Base-by-base conservation (phyloP, 2,888 invertebrate species). In the Acleris laterana region DNA sequence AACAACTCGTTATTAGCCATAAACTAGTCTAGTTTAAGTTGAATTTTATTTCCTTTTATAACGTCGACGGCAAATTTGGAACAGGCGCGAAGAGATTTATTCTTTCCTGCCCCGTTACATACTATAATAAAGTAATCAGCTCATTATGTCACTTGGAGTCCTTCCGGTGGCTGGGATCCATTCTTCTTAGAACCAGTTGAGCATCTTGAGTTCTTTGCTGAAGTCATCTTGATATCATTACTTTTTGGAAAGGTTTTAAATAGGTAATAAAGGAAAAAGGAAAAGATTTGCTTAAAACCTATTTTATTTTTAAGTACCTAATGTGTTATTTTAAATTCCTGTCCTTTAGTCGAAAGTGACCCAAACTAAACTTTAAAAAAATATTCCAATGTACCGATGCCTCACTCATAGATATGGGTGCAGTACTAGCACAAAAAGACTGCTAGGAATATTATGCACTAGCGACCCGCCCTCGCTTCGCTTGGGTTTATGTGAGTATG, bases 81-180 rank as follows among this genome's bases (percentile, higher is more conserved):
- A 20, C 62, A 25, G 28, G 64, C 65, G 68, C 62, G 46, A 56
- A 66, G 46, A 66, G 66, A 66, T 66, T 66, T 66, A 66, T 48
- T 66, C 48, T 57, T 62, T 66, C 66, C 66, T 56, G 66, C 32
- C 13, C 62, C 20, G 50, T 46, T 49, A 66, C 57, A 25, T 62
- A 51, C 62, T 51, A 42, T 51, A 61, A 62, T 66, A 66, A 66
- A 66, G 57, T 66, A 66, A 66, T 62, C 61, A 55, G 51, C 57
- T 28, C 62, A 57, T 62, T 57, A 48, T 61, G 62, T 66, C 52
- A 57, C 57, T 66, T 66, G 51, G 49, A 28, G 20, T 44, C 55
- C 68, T 65, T 68, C 65, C 68, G 56, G 62, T 49, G 38, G 25
- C 55, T 20, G 50, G 42, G 17, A 16, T 65, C 11, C 51, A 20